A percentile compares a stretch with the other conserved stretches of the same genome.
phyloP scores from a whole-genome alignment of 2,797 vertebrate genomes.

The Sciurus vulgaris region DNA sequence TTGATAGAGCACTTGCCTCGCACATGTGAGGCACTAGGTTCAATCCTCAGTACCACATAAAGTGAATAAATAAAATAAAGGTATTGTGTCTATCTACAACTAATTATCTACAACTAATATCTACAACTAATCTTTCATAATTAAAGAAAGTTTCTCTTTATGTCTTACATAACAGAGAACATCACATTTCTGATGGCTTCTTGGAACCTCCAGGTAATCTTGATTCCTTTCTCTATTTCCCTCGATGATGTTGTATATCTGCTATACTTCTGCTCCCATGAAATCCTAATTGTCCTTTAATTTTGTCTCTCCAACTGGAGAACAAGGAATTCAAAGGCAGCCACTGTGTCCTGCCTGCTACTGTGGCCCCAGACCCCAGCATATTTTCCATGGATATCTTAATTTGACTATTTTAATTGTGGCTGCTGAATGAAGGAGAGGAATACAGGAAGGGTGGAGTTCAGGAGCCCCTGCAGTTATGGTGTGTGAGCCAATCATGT shows the following conservation, averaged over 20 bases:
- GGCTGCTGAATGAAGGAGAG: neutral
- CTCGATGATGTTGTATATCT: accelerated
- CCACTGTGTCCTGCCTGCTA: neutral
- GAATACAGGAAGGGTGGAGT: neutral
- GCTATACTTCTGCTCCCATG: accelerated
- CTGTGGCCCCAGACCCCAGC: neutral
- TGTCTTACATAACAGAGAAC: neutral
- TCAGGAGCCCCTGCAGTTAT: neutral
- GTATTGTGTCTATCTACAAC: no score
- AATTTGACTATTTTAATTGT: neutral
- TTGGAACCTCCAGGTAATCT: neutral
- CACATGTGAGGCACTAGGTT: no score
- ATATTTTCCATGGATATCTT: neutral
- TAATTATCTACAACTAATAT: no score
- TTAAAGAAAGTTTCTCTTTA: neutral
- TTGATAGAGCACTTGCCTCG: no score
- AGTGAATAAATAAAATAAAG: no score
- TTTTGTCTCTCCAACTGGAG: neutral
- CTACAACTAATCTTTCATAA: neutral
- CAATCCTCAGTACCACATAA: no score
- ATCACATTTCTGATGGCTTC: neutral
- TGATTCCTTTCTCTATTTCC: neutral
- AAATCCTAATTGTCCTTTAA: neutral
- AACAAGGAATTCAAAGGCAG: neutral
- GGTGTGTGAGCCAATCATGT: neutral